These are phyloP conservation scores for Pluvialis apricaria DNA, from an alignment of 2,113 vertebrate genomes.

Conservation along the genomic window DNA sequence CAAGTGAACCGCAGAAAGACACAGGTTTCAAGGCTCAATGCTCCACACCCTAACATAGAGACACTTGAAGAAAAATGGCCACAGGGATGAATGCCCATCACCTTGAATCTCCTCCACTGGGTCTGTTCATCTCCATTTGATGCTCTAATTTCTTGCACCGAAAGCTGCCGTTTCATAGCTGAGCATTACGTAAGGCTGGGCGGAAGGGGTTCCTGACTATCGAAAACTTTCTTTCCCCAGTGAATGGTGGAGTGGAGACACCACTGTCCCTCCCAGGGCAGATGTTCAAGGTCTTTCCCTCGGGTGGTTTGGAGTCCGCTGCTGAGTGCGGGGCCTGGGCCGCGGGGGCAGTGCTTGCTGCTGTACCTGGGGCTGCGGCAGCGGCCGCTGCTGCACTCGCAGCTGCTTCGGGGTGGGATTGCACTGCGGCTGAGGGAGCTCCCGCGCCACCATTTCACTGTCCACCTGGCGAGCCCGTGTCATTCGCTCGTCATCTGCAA, in stretches of 20 bases:
- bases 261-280: neutral
- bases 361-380: neutral
- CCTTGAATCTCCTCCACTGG: neutral
- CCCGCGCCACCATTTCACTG: neutral
- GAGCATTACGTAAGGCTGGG: neutral
- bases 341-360: neutral
- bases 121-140: neutral
- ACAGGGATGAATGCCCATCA: neutral
- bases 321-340: conserved; percentile 33
- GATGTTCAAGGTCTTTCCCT: neutral
- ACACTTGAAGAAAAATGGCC: neutral
- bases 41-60: neutral
- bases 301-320: neutral
- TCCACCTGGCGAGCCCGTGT: fast-evolving
- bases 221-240: neutral
- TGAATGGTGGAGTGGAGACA: neutral
- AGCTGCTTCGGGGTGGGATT: neutral
- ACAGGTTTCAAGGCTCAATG: neutral
- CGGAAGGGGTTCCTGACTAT: neutral
- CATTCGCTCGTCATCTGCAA: conserved; percentile 1
- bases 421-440: neutral
- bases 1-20: neutral
- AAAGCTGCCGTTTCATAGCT: neutral
- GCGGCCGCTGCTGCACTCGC: neutral
- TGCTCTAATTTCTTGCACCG: neutral